phyloP scores from a whole-genome alignment of 2,797 vertebrate species.

The Pseudochirops cupreus region DNA sequence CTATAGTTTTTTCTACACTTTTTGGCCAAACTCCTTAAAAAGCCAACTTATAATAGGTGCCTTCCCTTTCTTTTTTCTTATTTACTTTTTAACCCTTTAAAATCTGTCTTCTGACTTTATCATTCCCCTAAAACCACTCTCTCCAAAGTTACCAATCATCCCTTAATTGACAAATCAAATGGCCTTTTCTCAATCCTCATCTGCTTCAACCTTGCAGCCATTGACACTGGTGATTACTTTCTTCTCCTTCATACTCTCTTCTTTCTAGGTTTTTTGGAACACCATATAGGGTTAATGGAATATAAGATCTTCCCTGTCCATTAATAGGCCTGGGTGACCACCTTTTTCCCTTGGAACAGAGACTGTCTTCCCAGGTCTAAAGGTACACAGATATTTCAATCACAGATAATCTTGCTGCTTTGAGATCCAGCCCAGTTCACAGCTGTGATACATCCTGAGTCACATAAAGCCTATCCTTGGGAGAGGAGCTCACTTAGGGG shows the following conservation, averaged over 20 bases:
- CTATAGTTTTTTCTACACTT: background rate
- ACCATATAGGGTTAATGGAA: background rate
- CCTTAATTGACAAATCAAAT: background rate
- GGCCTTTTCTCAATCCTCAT: background rate
- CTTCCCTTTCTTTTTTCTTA: background rate
- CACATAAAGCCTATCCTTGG: no score
- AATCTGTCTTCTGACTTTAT: background rate
- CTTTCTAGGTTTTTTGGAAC: background rate
- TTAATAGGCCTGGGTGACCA: no score
- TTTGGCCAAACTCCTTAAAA: background rate
- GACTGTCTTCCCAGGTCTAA: no score
- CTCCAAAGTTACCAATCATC: background rate
- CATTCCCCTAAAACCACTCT: background rate
- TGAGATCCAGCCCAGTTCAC: no score
- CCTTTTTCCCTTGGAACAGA: no score
- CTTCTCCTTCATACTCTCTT: background rate
- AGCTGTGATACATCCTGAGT: no score
- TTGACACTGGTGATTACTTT: background rate
- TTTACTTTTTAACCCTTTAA: background rate
- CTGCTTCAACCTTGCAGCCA: background rate
- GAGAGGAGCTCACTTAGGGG: no score
- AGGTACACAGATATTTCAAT: no score
- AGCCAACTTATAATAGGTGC: background rate
- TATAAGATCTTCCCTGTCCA: no score
- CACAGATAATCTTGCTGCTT: no score